Evolutionary conservation across 2,888 invertebrate genomes (phyloP).

Genomic region (Criorhina ranunculi): DNA sequence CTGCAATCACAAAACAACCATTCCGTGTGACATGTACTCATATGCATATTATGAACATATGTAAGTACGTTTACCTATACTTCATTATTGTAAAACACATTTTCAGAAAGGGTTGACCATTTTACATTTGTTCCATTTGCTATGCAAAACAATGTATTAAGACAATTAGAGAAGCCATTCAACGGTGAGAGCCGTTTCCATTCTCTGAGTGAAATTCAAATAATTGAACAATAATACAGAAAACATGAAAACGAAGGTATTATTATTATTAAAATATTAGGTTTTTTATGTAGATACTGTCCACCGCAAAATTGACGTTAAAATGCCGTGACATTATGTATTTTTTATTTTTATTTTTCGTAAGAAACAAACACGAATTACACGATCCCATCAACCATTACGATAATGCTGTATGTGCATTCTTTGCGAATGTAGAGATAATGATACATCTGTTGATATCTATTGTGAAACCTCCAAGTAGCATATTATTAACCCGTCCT

Average conservation of each 20-base stretch:
- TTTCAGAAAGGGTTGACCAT: slow-evolving; percentile 44
- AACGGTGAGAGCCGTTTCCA: slow-evolving; percentile 59
- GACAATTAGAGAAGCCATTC: slow-evolving; percentile 63
- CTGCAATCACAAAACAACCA: slow-evolving; percentile 10
- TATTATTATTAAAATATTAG: slow-evolving; percentile 65
- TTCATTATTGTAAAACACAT: slow-evolving; percentile 31
- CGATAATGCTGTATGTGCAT: slow-evolving; percentile 66
- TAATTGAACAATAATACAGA: slow-evolving; percentile 61
- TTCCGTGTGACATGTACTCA: slow-evolving; percentile 2
- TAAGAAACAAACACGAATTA: slow-evolving; percentile 68
- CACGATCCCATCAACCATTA: slow-evolving; percentile 74
- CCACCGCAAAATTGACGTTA: slow-evolving; percentile 71
- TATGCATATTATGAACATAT: too few species aligned
- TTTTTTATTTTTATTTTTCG: slow-evolving; percentile 35
- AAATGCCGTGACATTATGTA: slow-evolving; percentile 75
- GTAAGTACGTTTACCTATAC: neutral
- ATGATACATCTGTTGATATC: slow-evolving; percentile 74
- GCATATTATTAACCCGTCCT: slow-evolving; percentile 72
- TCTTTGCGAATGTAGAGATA: slow-evolving; percentile 71
- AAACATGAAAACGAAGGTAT: slow-evolving; percentile 58
- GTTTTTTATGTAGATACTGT: slow-evolving; percentile 52
- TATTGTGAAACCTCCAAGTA: slow-evolving; percentile 66
- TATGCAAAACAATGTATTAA: slow-evolving; percentile 51
- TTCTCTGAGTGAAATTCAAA: slow-evolving; percentile 66
- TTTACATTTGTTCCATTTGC: slow-evolving; percentile 42